Conservation (phyloP, 2,797 vertebrate genomes). For the Florisuga fusca region DNA sequence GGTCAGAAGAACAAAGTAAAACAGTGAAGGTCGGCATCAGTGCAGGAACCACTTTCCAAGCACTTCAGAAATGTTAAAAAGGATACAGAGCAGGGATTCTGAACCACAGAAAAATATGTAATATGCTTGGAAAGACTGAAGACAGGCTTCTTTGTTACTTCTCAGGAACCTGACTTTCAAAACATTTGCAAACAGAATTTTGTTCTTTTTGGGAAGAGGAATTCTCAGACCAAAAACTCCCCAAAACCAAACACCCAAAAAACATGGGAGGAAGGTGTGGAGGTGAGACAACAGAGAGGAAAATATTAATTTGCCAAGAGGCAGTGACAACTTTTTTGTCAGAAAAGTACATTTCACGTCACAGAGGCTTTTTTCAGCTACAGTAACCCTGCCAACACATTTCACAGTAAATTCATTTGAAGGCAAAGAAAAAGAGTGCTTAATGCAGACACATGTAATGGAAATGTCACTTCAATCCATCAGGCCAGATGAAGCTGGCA, state of each 20-base stretch:
- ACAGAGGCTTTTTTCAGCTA: constrained; percentile 73
- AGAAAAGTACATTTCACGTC: constrained; percentile 72
- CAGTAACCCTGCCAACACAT: constrained; percentile 82
- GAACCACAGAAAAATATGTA: neutral
- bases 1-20: constrained; percentile 43
- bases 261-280: constrained; percentile 28
- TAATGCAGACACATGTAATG: constrained; percentile 83
- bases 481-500: constrained; percentile 73
- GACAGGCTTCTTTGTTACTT: neutral
- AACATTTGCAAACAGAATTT: constrained; percentile 25
- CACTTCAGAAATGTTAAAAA: constrained; percentile 13
- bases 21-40: neutral
- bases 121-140: neutral
- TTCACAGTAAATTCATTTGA: constrained; percentile 84
- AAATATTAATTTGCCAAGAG: constrained; percentile 62
- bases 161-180: constrained; percentile 6
- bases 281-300: constrained; percentile 20
- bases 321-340: constrained; percentile 62
- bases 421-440: constrained; percentile 80
- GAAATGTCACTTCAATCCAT: constrained; percentile 87
- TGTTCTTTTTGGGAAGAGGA: constrained; percentile 24
- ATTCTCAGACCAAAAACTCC: neutral
- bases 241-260: neutral
- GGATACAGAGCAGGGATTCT: neutral
- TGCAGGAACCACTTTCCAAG: neutral